Percentiles rank a stretch among this genome's conserved stretches.
Conservation (phyloP, 1,140 invertebrate genomes). For the Dinothrombium tinctorium region DNA sequence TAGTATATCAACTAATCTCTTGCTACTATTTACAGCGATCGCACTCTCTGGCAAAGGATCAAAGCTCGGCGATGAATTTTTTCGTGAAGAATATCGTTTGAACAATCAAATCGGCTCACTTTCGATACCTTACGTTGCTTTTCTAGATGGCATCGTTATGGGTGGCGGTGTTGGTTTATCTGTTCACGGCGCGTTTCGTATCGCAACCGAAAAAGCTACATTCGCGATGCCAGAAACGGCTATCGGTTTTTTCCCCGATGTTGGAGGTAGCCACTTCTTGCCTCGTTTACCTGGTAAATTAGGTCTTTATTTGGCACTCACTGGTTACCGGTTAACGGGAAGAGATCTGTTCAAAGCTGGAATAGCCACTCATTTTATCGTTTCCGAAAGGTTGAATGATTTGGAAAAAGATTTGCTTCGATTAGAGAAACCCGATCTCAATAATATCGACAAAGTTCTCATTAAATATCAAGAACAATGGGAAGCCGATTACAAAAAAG, state of each 20-base stretch:
- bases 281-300: slow-evolving; percentile 59
- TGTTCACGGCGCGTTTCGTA: slow-evolving; percentile 67
- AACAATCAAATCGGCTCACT: slow-evolving; percentile 75
- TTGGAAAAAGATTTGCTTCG: slow-evolving; percentile 41
- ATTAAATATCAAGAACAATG: slow-evolving; percentile 14
- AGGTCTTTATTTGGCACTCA: slow-evolving; percentile 76
- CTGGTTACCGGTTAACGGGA: slow-evolving; percentile 59
- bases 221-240: slow-evolving; percentile 98
- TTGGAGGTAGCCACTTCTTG: slow-evolving; percentile 76
- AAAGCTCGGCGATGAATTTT: slow-evolving; percentile 45
- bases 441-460: slow-evolving; percentile 9
- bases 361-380: slow-evolving; percentile 76
- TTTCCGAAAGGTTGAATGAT: slow-evolving; percentile 29
- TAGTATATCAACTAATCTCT: too few relatives aligned
- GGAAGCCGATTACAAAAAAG: slow-evolving; percentile 19
- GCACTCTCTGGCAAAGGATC: slow-evolving; percentile 36
- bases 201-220: slow-evolving; percentile 86
- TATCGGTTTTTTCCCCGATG: slow-evolving; percentile 81
- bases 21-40: slow-evolving; percentile 27
- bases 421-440: slow-evolving; percentile 22
- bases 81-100: slow-evolving; percentile 64
- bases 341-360: slow-evolving; percentile 66
- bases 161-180: slow-evolving; percentile 94
- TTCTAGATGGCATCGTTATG: slow-evolving; percentile 96
- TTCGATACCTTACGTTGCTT: slow-evolving; percentile 69